A percentile compares a stretch with the other conserved stretches of the same genome.
Conservation (phyloP, 64 coral and sea anemone species). For the Catalaphyllia jardinei region DNA sequence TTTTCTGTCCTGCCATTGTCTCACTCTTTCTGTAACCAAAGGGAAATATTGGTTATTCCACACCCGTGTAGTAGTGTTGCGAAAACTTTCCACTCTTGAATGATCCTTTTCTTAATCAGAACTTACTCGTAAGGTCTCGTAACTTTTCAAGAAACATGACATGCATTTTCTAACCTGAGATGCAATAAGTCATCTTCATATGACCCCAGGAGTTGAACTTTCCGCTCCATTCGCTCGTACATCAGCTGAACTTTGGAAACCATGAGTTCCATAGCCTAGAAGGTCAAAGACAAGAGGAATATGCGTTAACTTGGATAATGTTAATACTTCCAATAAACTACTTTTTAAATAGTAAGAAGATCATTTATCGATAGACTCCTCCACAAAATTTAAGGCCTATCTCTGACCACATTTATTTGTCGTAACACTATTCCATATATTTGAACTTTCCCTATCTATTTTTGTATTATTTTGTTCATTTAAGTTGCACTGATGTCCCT, state of each 20-base stretch:
- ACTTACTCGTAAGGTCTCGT: too few relatives aligned
- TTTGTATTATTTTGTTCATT: too few relatives aligned
- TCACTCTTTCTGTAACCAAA: conserved; percentile 57
- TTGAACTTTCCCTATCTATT: too few relatives aligned
- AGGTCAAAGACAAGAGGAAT: background rate
- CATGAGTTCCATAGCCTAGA: conserved; percentile 69
- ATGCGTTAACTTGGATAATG: background rate
- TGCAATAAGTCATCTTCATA: conserved; percentile 79
- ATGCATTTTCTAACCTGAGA: conserved; percentile 52
- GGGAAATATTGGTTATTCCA: background rate
- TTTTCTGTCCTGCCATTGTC: conserved; percentile 83
- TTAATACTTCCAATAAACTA: background rate
- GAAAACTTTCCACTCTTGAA: background rate
- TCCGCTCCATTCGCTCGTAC: conserved; percentile 73
- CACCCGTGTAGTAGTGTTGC: background rate
- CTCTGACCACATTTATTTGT: too few relatives aligned
- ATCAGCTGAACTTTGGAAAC: conserved; percentile 60
- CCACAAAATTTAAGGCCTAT: too few relatives aligned
- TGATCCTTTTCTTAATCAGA: too few relatives aligned
- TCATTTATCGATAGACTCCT: too few relatives aligned
- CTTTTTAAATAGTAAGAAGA: background rate
- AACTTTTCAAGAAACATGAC: background rate
- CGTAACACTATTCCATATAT: too few relatives aligned
- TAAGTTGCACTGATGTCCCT: too few relatives aligned
- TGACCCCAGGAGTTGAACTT: conserved; percentile 69